Conservation (phyloP, 2,113 vertebrate genomes). For the Anseranas semipalmata region DNA sequence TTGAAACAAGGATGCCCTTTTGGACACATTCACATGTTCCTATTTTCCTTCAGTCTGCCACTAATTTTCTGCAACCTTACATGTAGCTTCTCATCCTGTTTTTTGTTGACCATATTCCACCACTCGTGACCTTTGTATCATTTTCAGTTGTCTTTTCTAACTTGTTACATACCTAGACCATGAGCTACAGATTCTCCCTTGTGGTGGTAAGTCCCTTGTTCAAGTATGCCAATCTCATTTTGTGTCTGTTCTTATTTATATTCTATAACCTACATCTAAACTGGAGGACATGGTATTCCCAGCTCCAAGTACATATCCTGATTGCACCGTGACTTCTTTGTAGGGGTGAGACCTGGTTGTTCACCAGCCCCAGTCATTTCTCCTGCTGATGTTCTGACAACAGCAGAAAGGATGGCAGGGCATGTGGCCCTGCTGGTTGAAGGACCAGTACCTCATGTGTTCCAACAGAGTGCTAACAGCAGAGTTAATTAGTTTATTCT, state of each 20-base stretch:
- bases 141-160: not conserved
- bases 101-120: not conserved
- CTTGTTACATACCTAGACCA: not conserved
- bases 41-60: not conserved
- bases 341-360: not conserved
- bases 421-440: not conserved
- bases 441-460: not conserved
- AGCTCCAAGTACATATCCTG: not conserved
- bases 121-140: not conserved
- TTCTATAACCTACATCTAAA: not conserved
- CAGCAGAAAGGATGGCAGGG: not conserved
- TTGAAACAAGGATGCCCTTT: not conserved
- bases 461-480: not conserved
- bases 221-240: not conserved
- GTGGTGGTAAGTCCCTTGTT: not conserved
- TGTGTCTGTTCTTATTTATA: not conserved
- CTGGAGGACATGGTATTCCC: not conserved
- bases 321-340: fast-evolving
- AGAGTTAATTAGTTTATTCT: not conserved
- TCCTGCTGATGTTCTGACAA: not conserved
- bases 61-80: not conserved
- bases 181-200: not conserved
- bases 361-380: not conserved
- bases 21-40: not conserved
- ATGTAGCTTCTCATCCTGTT: not conserved